These are phyloP conservation scores for Onchidella celtica DNA, from an alignment of 2,888 invertebrate genomes.

Conservation along the genomic window DNA sequence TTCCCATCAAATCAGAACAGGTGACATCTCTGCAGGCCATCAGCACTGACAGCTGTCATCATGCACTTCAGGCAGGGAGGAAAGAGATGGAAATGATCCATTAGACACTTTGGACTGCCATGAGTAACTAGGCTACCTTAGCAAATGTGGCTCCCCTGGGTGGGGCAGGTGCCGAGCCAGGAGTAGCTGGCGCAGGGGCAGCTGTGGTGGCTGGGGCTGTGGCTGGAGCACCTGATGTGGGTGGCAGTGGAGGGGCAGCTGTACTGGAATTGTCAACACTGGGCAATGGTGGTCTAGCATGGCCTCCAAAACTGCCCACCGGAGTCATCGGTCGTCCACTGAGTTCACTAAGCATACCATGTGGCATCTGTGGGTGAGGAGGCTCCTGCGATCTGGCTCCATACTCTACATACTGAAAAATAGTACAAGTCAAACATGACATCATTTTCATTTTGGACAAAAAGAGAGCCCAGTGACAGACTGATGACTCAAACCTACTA, in stretches of 20 bases:
- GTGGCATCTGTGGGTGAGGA: constrained; percentile 83
- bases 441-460: too few species aligned
- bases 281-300: constrained; percentile 53
- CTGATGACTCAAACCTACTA: too few species aligned
- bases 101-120: too few species aligned
- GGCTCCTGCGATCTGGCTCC: constrained; percentile 94
- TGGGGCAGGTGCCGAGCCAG: constrained; percentile 67
- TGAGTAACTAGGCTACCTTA: too few species aligned
- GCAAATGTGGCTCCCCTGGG: constrained; percentile 36
- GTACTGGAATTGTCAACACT: constrained; percentile 17
- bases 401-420: constrained; percentile 89
- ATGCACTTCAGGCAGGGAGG: too few species aligned
- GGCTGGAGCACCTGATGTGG: not conserved
- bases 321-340: constrained; percentile 52
- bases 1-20: too few species aligned
- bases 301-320: constrained; percentile 52
- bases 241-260: constrained; percentile 41
- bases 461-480: too few species aligned
- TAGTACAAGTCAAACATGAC: too few species aligned
- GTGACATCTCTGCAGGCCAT: too few species aligned
- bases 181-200: constrained; percentile 61
- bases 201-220: constrained; percentile 56
- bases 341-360: constrained; percentile 49
- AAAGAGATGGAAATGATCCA: too few species aligned
- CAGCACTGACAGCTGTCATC: too few species aligned